Conservation (phyloP, 2,797 vertebrate genomes). For the Rhadinocentrus ornatus region DNA sequence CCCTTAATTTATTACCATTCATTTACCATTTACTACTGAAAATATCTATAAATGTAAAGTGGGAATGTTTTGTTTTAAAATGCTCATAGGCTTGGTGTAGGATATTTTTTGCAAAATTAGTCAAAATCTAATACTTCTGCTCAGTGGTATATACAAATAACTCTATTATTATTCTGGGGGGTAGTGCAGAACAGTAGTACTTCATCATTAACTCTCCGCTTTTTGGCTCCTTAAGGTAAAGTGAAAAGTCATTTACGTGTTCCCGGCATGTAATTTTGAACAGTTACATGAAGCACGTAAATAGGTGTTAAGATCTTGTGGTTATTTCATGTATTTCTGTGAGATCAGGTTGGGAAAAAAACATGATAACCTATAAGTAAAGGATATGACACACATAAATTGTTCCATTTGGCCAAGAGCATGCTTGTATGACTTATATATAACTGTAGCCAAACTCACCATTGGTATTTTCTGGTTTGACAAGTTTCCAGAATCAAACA, state of each 20-base stretch:
- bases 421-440: slow-evolving; percentile 51
- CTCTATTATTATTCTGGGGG: background rate
- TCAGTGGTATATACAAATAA: background rate
- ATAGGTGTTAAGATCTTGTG: too few species aligned
- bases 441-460: slow-evolving; percentile 50
- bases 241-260: too few species aligned
- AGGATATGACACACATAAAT: background rate
- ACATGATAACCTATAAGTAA: background rate
- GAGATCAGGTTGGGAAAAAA: too few species aligned
- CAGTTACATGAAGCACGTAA: too few species aligned
- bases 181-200: too few species aligned
- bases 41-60: background rate
- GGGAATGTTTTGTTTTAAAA: background rate
- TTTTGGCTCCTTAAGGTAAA: too few species aligned
- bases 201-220: too few species aligned
- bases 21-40: background rate
- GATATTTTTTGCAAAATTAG: too few species aligned
- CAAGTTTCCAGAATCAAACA: slow-evolving; percentile 51
- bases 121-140: background rate
- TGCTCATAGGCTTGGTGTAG: background rate
- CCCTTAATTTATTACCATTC: too few species aligned
- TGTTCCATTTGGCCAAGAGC: slow-evolving; percentile 42
- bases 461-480: slow-evolving; percentile 59
- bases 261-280: too few species aligned
- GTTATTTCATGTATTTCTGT: too few species aligned